Evolutionary conservation across 2,888 invertebrate genomes (phyloP), one percentile per base, ranked within the genome.

Genomic region (Antitype chi): DNA sequence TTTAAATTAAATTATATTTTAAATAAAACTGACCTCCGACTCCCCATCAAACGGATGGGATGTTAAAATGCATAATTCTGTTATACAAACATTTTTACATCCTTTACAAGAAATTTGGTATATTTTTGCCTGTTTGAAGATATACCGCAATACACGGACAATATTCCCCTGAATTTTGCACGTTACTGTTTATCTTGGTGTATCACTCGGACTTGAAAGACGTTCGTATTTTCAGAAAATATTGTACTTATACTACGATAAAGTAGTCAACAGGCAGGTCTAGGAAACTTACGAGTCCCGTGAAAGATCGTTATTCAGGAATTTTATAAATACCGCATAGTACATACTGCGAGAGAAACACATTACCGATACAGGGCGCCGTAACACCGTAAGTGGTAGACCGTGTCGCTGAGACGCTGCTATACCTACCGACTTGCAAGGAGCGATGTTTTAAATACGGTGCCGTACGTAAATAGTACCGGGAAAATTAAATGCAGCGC

Each of bases 301-400:
- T 52, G 68, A 66, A 38, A 63, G 49, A 67, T 25, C 49, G 20
- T 38, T 38, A 52, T 23, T 72, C 38, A 43, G 23, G 23, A 9
- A 28, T 52, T 38, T 25, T 43, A 25, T 53, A 71, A 17, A 49
- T 32, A 11, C 20, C 15, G 17, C 38, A 63, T n/a, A n/a, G 49
- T 20, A n/a, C n/a, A n/a, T n/a, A n/a, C 38, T 49, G 20, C 20
- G n/a, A 5, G 49, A n/a, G 13, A 55, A 55, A 53, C 15, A 55
- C n/a, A 55, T 69, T 43, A 69, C n/a, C 57, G 57, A 25, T 23
- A 67, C 28, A 55, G 68, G 17, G n/a, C 38, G 53, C 68, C 38
- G 25, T 69, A 32, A 38, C 38, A n/a, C 68, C 38, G 20, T 69
- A 32, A 38, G 68, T 55, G 57, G 38, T 20, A 38, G n/a, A 38